A percentile compares a stretch with the other conserved stretches of the same genome.
Evolutionary conservation across 2,888 invertebrate species (phyloP).

Genomic region (Chrysomela aeneicollis): DNA sequence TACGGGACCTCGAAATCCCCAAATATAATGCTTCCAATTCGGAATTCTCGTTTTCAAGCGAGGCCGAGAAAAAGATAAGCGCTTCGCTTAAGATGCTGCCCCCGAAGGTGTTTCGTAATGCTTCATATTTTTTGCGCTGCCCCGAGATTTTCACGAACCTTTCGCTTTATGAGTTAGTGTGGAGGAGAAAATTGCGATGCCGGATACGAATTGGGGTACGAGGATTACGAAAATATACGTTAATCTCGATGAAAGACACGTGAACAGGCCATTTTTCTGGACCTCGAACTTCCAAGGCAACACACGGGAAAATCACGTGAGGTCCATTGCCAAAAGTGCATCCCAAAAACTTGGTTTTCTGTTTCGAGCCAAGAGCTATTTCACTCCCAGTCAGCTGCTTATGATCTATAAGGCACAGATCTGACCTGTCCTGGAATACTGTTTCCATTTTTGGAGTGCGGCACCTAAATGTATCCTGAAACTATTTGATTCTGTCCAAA

Average conservation of each 20-base stretch:
- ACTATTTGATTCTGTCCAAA: too few species aligned
- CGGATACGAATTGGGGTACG: background rate
- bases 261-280: slow-evolving; percentile 4
- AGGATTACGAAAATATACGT: slow-evolving; percentile 14
- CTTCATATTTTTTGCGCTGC: slow-evolving; percentile 2
- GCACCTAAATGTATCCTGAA: too few species aligned
- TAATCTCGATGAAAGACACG: slow-evolving; percentile 33
- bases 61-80: background rate
- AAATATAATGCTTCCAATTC: background rate
- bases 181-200: background rate
- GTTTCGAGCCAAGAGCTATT: too few species aligned
- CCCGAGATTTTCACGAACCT: background rate
- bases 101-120: slow-evolving; percentile 1
- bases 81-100: background rate
- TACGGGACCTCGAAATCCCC: background rate
- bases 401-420: too few species aligned
- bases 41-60: background rate
- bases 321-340: too few species aligned
- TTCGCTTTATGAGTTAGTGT: background rate
- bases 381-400: too few species aligned
- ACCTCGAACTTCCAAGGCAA: background rate
- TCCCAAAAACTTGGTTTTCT: too few species aligned
- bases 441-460: too few species aligned
- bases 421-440: too few species aligned
- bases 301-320: too few species aligned